These are phyloP conservation scores for Hipparchia semele DNA, from an alignment of 2,888 invertebrate genomes.

Conservation along the genomic window DNA sequence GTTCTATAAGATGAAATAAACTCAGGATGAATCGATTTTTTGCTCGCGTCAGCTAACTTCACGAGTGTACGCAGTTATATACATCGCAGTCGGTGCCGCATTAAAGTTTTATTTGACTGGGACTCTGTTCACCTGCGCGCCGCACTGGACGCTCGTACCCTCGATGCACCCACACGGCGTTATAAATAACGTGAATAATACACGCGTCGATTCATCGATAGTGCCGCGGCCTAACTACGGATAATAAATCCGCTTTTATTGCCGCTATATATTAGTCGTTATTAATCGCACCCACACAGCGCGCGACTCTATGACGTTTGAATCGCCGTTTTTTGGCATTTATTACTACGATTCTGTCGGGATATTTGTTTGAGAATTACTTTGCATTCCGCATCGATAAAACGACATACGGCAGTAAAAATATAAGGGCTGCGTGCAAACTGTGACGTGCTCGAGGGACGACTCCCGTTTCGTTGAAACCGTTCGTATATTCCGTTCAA, in stretches of 20 bases:
- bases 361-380: neutral
- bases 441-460: neutral
- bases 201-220: neutral
- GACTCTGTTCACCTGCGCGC: neutral
- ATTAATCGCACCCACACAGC: neutral
- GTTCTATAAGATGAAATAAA: neutral
- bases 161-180: neutral
- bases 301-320: conserved; percentile 10
- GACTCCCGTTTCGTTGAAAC: too few species aligned
- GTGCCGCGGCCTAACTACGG: neutral
- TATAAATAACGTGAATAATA: conserved; percentile 2
- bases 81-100: neutral
- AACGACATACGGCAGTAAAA: neutral
- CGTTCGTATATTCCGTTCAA: too few species aligned
- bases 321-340: conserved; percentile 4
- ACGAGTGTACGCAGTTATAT: neutral
- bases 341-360: conserved; percentile 1
- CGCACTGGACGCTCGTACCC: neutral
- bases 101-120: neutral
- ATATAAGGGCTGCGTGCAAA: neutral
- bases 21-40: neutral
- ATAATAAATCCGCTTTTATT: conserved; percentile 8
- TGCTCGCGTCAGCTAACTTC: neutral
- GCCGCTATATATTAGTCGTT: neutral
- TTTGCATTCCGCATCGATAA: neutral